phyloP scores from a whole-genome alignment of 2,888 invertebrate genomes.

The Synergus japonicus region DNA sequence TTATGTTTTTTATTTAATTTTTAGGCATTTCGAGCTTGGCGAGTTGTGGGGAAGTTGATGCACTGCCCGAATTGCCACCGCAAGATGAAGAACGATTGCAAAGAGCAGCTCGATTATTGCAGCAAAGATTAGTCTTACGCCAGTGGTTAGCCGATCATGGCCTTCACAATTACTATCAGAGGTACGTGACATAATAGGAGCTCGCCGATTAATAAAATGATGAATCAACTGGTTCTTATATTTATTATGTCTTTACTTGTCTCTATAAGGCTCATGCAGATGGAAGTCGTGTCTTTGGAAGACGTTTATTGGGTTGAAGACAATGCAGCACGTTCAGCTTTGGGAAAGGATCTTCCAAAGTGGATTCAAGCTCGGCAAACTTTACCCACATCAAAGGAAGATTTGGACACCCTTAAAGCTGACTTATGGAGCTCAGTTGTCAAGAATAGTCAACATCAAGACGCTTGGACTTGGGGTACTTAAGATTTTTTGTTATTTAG shows the following conservation, averaged over 20 bases:
- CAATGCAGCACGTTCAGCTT: slow-evolving; percentile 85
- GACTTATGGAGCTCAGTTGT: slow-evolving; percentile 92
- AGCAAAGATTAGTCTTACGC: slow-evolving; percentile 90
- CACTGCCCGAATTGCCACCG: slow-evolving; percentile 89
- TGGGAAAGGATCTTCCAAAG: slow-evolving; percentile 88
- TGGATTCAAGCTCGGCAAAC: slow-evolving; percentile 91
- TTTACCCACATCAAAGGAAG: slow-evolving; percentile 89
- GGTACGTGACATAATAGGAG: slow-evolving; percentile 74
- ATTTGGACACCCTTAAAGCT: slow-evolving; percentile 87
- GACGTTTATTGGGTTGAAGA: slow-evolving; percentile 95
- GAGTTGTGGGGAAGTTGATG: slow-evolving; percentile 88
- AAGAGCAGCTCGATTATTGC: slow-evolving; percentile 88
- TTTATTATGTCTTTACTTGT: not conserved
- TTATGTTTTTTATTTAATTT: slow-evolving; percentile 45
- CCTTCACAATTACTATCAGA: slow-evolving; percentile 86
- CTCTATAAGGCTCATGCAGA: slow-evolving; percentile 82
- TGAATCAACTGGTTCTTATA: slow-evolving; percentile 8
- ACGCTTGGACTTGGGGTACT: slow-evolving; percentile 93
- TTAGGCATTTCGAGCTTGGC: slow-evolving; percentile 91
- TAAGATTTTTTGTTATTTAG: not conserved
- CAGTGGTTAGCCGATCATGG: slow-evolving; percentile 90
- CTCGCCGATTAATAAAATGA: not conserved
- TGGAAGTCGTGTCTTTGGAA: slow-evolving; percentile 91
- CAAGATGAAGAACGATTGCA: slow-evolving; percentile 91
- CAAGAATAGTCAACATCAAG: slow-evolving; percentile 90